Conservation (phyloP, 2,888 invertebrate species). For the Holacanthella duospinosa region DNA sequence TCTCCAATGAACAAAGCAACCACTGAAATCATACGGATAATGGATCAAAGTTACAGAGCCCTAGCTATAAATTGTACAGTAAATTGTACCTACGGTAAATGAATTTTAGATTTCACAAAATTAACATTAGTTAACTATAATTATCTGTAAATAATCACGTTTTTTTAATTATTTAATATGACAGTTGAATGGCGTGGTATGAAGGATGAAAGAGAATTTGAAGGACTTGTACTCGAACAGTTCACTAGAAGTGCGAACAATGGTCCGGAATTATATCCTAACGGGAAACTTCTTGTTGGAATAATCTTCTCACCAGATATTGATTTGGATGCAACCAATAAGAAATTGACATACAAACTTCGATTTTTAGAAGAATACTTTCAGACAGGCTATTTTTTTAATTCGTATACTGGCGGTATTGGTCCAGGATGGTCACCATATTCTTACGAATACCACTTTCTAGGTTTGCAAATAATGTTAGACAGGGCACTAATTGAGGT, state of each 20-base stretch:
- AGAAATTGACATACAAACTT: conserved; percentile 27
- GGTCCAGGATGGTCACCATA: not conserved
- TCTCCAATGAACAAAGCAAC: no score
- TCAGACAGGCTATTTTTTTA: not conserved
- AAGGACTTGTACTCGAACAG: conserved; percentile 18
- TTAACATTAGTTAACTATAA: no score
- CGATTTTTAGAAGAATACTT: conserved; percentile 8
- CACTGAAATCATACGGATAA: no score
- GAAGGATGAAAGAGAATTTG: conserved; percentile 27
- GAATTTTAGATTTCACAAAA: no score
- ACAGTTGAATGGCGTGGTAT: conserved; percentile 22
- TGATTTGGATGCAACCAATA: not conserved
- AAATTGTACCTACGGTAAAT: no score
- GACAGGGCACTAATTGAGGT: conserved; percentile 31
- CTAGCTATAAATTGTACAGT: no score
- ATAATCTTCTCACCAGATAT: conserved; percentile 30
- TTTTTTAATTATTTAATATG: no score
- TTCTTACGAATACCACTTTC: conserved; percentile 19
- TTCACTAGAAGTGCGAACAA: not conserved
- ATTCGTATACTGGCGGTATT: conserved; percentile 3
- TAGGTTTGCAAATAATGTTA: conserved; percentile 31
- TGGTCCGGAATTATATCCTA: not conserved
- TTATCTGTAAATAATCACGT: no score
- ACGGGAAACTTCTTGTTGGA: conserved; percentile 15
- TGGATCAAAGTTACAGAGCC: no score